These are phyloP conservation scores for Bombus consobrinus DNA, from an alignment of 1,140 invertebrate species.

Conservation along the genomic window DNA sequence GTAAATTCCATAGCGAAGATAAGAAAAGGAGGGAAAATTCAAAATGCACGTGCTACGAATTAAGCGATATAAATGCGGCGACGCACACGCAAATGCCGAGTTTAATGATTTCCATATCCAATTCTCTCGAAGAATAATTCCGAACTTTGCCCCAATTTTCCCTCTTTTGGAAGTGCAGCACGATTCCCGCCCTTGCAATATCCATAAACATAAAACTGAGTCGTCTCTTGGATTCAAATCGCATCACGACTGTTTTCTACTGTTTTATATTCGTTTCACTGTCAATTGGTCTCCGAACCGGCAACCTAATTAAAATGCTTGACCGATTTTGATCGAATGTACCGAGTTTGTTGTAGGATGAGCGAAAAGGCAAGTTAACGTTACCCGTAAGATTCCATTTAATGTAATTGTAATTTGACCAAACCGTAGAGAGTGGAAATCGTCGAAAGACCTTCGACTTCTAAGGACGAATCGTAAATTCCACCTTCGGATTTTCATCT, in stretches of 20 bases:
- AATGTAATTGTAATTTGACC: neutral
- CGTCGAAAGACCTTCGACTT: neutral
- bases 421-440: no score
- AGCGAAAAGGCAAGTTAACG: conserved; percentile 38
- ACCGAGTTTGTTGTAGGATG: neutral
- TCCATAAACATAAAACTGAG: conserved; percentile 38
- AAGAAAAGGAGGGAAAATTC: conserved; percentile 1
- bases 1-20: conserved; percentile 17
- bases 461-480: conserved; percentile 43
- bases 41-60: conserved; percentile 29
- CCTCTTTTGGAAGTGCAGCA: no score
- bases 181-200: conserved; percentile 25
- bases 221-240: neutral
- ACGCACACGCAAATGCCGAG: conserved; percentile 17
- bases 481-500: conserved; percentile 27
- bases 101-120: conserved; percentile 54
- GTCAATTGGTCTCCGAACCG: neutral
- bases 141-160: conserved; percentile 29
- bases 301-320: conserved; percentile 35
- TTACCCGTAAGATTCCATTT: conserved; percentile 3
- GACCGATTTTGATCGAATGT: conserved; percentile 34
- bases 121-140: conserved; percentile 34
- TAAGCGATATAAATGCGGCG: conserved; percentile 53
- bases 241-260: neutral
- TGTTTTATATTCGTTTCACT: neutral